Percentiles rank a stretch among this genome's conserved stretches.
phyloP scores from a whole-genome alignment of 2,797 vertebrate species.

The Trichosurus vulpecula region DNA sequence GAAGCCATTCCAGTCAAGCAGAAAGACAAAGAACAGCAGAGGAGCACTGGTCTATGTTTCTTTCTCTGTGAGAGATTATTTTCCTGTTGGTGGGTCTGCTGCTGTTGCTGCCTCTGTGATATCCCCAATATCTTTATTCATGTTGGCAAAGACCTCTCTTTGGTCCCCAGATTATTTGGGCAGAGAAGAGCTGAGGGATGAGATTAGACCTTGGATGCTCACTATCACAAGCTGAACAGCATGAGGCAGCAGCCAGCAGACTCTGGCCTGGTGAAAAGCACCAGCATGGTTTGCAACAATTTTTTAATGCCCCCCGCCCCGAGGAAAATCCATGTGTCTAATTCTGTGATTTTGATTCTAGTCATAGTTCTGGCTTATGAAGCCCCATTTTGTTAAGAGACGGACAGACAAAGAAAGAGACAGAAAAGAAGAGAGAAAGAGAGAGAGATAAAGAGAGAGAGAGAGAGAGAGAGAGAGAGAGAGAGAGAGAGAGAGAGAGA shows the following conservation, averaged over 20 bases:
- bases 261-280: neutral
- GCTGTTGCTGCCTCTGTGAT: no score
- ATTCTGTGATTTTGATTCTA: neutral
- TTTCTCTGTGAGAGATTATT: no score
- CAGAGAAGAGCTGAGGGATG: neutral
- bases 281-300: neutral
- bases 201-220: neutral
- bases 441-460: neutral
- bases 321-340: neutral
- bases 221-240: neutral
- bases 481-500: neutral
- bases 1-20: neutral
- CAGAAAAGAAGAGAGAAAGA: no score
- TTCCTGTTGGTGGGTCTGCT: no score
- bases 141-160: neutral
- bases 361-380: neutral
- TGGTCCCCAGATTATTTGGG: neutral
- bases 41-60: neutral
- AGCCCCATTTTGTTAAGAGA: neutral
- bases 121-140: neutral
- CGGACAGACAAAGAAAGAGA: neutral
- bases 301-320: neutral
- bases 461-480: neutral
- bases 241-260: neutral
- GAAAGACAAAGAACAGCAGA: neutral